Conservation (phyloP, 2,113 vertebrate species). For the Tachysurus vachellii region DNA sequence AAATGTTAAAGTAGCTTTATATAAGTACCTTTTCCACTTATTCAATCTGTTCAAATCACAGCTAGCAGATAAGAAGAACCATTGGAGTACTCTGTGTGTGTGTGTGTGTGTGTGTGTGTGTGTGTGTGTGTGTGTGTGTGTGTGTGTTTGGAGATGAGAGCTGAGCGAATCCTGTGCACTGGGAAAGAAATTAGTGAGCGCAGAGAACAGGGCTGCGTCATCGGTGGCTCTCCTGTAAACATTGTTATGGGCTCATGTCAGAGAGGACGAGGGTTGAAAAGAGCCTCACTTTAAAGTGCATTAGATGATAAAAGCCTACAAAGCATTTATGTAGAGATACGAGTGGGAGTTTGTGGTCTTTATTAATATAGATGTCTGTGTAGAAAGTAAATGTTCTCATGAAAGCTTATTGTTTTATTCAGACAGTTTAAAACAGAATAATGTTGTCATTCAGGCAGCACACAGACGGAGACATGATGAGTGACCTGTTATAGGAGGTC, state of each 20-base stretch:
- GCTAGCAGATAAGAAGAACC: slow-evolving; percentile 51
- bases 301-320: neutral
- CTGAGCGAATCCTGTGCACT: slow-evolving; percentile 49
- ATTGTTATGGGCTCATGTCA: slow-evolving; percentile 55
- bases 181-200: slow-evolving; percentile 57
- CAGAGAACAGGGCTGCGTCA: slow-evolving; percentile 36
- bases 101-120: slow-evolving; percentile 50
- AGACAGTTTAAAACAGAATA: neutral
- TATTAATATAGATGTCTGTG: neutral
- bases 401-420: neutral
- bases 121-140: slow-evolving; percentile 12
- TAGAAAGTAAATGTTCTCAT: neutral
- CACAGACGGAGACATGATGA: neutral
- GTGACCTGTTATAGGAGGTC: neutral
- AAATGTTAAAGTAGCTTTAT: slow-evolving; percentile 47
- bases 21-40: slow-evolving; percentile 38
- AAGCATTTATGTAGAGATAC: neutral
- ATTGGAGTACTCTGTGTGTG: slow-evolving; percentile 53
- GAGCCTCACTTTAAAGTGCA: slow-evolving; percentile 21
- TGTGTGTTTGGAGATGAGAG: slow-evolving; percentile 57
- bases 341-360: neutral
- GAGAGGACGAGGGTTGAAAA: neutral
- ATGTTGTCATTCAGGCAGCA: too few relatives aligned
- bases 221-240: slow-evolving; percentile 56
- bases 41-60: slow-evolving; percentile 60